phyloP scores from a whole-genome alignment of 2,888 invertebrate genomes.

The Philopedon plagiatum region DNA sequence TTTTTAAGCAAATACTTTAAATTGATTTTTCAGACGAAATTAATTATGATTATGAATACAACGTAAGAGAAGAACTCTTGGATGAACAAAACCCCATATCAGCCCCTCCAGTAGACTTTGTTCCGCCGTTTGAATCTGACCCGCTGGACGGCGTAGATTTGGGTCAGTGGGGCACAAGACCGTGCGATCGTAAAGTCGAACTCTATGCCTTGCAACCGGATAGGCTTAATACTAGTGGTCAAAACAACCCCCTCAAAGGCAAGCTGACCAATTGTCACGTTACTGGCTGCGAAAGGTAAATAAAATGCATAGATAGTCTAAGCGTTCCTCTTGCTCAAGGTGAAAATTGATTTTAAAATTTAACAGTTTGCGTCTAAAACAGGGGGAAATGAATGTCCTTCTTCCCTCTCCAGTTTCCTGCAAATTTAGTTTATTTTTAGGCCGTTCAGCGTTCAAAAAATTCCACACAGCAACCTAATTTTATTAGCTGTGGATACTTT shows the following conservation, averaged over 20 bases:
- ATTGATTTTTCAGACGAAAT: conserved; percentile 36
- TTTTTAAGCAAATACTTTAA: too few relatives aligned
- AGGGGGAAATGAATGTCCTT: not conserved
- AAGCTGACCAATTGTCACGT: conserved; percentile 91
- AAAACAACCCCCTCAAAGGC: conserved; percentile 89
- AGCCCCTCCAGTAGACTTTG: conserved; percentile 68
- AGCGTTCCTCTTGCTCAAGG: too few relatives aligned
- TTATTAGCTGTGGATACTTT: conserved; percentile 89
- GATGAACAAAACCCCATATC: conserved; percentile 64
- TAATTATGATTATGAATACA: conserved; percentile 48
- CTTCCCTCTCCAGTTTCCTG: not conserved
- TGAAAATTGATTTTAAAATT: too few relatives aligned
- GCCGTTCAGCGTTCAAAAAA: conserved; percentile 93
- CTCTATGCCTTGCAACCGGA: conserved; percentile 89
- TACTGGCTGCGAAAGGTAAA: conserved; percentile 87
- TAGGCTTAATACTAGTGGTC: conserved; percentile 81
- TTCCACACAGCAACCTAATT: conserved; percentile 91
- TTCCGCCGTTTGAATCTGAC: conserved; percentile 66
- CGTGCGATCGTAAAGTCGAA: conserved; percentile 91
- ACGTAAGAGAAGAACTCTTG: conserved; percentile 59
- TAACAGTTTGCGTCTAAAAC: too few relatives aligned
- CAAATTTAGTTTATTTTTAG: conserved; percentile 66
- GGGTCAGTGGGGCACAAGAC: conserved; percentile 75
- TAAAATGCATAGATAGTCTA: not conserved
- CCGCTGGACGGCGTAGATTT: conserved; percentile 66